Percentiles rank a stretch among this genome's conserved stretches.
Evolutionary conservation across 1,140 invertebrate genomes (phyloP).

Genomic region (Campoletis sonorensis): DNA sequence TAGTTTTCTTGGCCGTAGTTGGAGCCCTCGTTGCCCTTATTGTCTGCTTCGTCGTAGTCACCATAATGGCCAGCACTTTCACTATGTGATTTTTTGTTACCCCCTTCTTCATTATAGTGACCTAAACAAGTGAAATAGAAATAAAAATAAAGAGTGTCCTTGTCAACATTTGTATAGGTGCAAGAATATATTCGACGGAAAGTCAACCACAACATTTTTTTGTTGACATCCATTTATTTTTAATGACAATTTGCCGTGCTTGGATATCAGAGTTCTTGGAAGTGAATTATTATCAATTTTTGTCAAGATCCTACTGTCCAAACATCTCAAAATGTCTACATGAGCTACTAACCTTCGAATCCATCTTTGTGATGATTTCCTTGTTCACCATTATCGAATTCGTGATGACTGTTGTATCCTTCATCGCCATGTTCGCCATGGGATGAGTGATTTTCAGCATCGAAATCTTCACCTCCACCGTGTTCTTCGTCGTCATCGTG

Average conservation of each 20-base stretch:
- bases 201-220: too few species aligned
- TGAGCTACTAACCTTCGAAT: conserved; percentile 59
- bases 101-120: conserved; percentile 80
- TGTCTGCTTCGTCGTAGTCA: conserved; percentile 82
- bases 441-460: conserved; percentile 77
- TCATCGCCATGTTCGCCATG: conserved; percentile 79
- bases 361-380: conserved; percentile 66
- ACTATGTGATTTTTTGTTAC: conserved; percentile 81
- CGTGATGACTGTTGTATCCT: conserved; percentile 79
- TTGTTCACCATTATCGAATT: conserved; percentile 76
- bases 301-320: too few species aligned
- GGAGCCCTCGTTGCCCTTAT: conserved; percentile 81
- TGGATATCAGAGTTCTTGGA: too few species aligned
- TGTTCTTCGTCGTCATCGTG: not conserved
- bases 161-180: too few species aligned
- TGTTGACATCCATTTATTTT: not conserved
- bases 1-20: conserved; percentile 80
- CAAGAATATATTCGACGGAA: too few species aligned
- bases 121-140: conserved; percentile 66
- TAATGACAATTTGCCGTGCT: too few species aligned
- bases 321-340: not conserved
- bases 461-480: conserved; percentile 75
- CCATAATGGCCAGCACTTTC: conserved; percentile 81
- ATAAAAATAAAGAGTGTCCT: too few species aligned
- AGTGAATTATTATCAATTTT: too few species aligned